These are phyloP conservation scores for Gadus chalcogrammus DNA, from an alignment of 2,113 vertebrate genomes.

Conservation along the genomic window DNA sequence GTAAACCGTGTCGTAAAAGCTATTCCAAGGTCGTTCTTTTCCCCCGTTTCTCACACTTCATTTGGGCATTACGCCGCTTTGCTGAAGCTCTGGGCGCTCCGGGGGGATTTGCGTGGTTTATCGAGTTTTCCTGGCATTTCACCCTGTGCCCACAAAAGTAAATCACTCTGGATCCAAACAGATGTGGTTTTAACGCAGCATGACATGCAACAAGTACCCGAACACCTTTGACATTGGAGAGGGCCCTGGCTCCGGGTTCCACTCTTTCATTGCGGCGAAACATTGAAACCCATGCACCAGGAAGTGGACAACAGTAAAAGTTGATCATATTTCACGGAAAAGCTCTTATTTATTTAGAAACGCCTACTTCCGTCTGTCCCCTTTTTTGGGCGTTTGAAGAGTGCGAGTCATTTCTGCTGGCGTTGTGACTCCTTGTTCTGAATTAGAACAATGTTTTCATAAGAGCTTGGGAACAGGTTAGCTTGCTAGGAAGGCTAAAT, in stretches of 20 bases:
- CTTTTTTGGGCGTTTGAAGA: not conserved
- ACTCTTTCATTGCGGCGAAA: constrained; percentile 17
- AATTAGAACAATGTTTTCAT: constrained; percentile 17
- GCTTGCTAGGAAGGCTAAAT: constrained; percentile 32
- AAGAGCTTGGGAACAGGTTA: constrained; percentile 6
- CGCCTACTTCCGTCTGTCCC: not conserved
- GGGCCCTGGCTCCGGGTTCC: not conserved
- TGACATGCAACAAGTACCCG: constrained; percentile 26
- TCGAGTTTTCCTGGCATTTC: constrained; percentile 68
- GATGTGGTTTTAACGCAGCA: constrained; percentile 51
- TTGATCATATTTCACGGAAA: constrained; percentile 3
- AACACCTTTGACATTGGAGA: constrained; percentile 34
- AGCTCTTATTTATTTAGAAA: constrained; percentile 14
- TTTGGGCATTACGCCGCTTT: constrained; percentile 71
- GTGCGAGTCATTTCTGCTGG: constrained; percentile 5
- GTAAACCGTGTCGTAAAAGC: constrained; percentile 73
- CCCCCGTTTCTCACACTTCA: constrained; percentile 76
- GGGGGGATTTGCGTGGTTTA: constrained; percentile 70
- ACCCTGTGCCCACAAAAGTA: constrained; percentile 43
- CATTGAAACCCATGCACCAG: constrained; percentile 1
- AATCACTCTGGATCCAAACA: constrained; percentile 62
- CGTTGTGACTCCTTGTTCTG: constrained; percentile 10
- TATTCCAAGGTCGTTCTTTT: constrained; percentile 72
- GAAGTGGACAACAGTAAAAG: constrained; percentile 10
- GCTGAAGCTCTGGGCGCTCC: constrained; percentile 63